Evolutionary conservation across 2,797 vertebrate genomes (phyloP), one percentile per base, ranked within the genome.

Genomic region (Sternarchorhynchus goeldii): DNA sequence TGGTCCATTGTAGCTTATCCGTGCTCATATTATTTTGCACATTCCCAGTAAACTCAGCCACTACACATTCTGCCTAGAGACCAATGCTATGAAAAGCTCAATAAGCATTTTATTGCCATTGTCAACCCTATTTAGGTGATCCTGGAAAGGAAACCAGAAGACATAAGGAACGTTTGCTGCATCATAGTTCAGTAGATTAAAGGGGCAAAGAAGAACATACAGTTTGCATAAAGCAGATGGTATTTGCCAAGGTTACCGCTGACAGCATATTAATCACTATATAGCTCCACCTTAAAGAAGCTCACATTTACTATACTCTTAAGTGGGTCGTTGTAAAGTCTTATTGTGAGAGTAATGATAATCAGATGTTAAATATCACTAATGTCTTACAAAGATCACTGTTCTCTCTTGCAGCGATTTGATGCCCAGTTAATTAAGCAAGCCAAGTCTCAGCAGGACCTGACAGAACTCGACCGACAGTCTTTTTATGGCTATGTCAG

Each of bases 261-360:
- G 85, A 86, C 86, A 86, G 85, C 82, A 76, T 82, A 88, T 86
- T 82, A 85, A 88, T 88, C 85, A 85, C 84, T 18, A 77, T 81
- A 74, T 63, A 69, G 76, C 79, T 80, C 84, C 64, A 80, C 79
- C 83, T 82, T 84, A 83, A 84, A 84, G 84, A 81, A 60, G 65
- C 77, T 87, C 82, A 79, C 76, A 84, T 78, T 85, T 87, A 83
- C 84, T 83, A 78, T 86, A 82, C 80, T 77, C 80, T 86, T 83
- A 85, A 85, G 83, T 77, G 72, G 74, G 73, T 81, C 76, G 64
- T 79, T 79, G 80, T 85, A 76, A 83, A 82, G 79, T 65, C 78
- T 78, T 80, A 80, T 83, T 72, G 39, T 80, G 70, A 79, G 73
- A 68, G 64, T 70, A 81, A 79, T 78, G 77, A 79, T 82, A 76